A percentile compares a stretch with the other conserved stretches of the same genome.
These are phyloP conservation scores for Apodemia mormo DNA, from an alignment of 2,888 invertebrate genomes.

Conservation along the genomic window DNA sequence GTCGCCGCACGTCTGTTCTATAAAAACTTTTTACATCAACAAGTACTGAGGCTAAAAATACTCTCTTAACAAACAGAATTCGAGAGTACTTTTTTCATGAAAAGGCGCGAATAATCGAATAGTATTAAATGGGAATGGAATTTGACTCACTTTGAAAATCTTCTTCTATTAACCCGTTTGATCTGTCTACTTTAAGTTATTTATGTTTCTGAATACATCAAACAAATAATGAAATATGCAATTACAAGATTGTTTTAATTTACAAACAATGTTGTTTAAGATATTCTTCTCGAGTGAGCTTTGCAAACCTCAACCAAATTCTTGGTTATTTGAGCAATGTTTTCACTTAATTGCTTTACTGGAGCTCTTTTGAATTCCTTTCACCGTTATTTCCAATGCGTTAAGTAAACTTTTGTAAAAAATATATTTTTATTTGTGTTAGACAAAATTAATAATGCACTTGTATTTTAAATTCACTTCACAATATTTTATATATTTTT, in stretches of 20 bases:
- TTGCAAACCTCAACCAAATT: slow-evolving; percentile 73
- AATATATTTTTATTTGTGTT: too few species aligned
- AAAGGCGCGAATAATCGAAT: too few species aligned
- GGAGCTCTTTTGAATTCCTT: slow-evolving; percentile 58
- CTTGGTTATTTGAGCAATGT: slow-evolving; percentile 51
- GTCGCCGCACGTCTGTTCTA: slow-evolving; percentile 10
- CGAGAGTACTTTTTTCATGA: background rate
- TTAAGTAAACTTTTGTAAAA: background rate
- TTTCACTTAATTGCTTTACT: slow-evolving; percentile 60
- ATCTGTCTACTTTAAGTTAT: background rate
- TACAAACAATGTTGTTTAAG: slow-evolving; percentile 79
- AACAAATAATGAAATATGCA: slow-evolving; percentile 79
- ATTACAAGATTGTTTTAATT: slow-evolving; percentile 82
- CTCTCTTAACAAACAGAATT: background rate
- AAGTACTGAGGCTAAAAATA: background rate
- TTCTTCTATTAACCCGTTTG: too few species aligned
- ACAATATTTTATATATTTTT: too few species aligned
- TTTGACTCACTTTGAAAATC: too few species aligned
- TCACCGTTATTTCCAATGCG: slow-evolving; percentile 35
- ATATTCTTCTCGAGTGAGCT: slow-evolving; percentile 72
- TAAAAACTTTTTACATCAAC: slow-evolving; percentile 14
- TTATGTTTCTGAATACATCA: slow-evolving; percentile 54
- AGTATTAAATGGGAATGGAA: too few species aligned
- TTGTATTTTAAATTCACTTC: too few species aligned
- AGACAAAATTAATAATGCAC: too few species aligned